Conservation (phyloP, 1,140 invertebrate species). For the Nomia melanderi region DNA sequence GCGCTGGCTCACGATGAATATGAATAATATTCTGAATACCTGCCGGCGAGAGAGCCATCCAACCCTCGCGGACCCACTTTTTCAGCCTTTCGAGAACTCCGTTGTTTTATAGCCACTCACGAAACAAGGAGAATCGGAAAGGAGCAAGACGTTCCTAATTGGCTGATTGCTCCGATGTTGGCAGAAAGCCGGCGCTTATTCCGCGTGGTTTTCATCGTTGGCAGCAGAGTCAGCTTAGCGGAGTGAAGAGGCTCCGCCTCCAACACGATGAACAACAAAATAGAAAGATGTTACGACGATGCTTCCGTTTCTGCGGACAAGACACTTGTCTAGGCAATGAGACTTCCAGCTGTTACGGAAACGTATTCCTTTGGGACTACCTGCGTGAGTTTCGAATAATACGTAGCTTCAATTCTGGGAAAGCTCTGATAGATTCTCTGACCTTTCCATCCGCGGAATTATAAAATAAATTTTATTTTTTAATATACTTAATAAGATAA, state of each 20-base stretch:
- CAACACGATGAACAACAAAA: not conserved
- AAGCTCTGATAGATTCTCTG: too few species aligned
- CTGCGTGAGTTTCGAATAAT: too few species aligned
- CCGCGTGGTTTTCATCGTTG: conserved; percentile 55
- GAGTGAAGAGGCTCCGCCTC: conserved; percentile 26
- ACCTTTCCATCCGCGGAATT: too few species aligned
- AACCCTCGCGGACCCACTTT: not conserved
- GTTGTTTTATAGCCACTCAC: not conserved
- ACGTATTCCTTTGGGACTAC: not conserved
- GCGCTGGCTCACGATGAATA: not conserved
- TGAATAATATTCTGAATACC: not conserved
- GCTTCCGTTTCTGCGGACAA: not conserved
- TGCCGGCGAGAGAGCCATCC: not conserved
- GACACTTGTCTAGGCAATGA: not conserved
- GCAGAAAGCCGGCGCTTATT: conserved; percentile 12
- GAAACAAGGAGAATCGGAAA: conserved; percentile 15
- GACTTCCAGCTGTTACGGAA: not conserved
- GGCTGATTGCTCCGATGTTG: conserved; percentile 57
- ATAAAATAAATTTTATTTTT: too few species aligned
- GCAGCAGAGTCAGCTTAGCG: conserved; percentile 59
- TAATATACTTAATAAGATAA: too few species aligned
- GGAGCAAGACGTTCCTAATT: conserved; percentile 66
- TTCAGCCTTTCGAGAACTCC: not conserved
- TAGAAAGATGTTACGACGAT: not conserved
- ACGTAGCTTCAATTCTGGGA: too few species aligned